A percentile compares a stretch with the other conserved stretches of the same genome.
Conservation (phyloP, 2,888 invertebrate species). For the Drosophila borealis region DNA sequence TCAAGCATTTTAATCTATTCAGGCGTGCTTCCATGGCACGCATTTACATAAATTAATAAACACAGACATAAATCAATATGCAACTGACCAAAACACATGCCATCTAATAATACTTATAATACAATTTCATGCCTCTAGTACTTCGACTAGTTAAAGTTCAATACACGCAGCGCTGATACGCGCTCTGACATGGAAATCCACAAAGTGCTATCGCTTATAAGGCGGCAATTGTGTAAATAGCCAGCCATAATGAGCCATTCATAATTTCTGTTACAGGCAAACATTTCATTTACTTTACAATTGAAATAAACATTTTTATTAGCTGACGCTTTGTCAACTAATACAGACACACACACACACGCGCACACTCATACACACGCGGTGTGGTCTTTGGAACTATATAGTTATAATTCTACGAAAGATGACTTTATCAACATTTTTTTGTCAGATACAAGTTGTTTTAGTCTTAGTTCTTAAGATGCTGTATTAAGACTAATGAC, state of each 20-base stretch:
- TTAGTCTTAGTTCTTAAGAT: no score
- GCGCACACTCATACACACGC: neutral
- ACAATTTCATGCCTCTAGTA: conserved; percentile 60
- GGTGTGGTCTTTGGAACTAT: neutral
- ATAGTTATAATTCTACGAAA: neutral
- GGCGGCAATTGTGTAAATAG: conserved; percentile 62
- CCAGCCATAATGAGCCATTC: conserved; percentile 55
- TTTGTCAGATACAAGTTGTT: neutral
- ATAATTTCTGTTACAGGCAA: conserved; percentile 56
- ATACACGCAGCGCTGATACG: conserved; percentile 29
- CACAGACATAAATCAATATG: conserved; percentile 50
- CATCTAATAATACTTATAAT: conserved; percentile 45
- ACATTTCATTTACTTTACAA: conserved; percentile 62
- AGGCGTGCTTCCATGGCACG: conserved; percentile 31
- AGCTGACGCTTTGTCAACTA: conserved; percentile 16
- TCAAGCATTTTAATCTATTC: conserved; percentile 11
- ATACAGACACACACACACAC: neutral
- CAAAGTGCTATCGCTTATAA: conserved; percentile 20
- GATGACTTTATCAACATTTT: neutral
- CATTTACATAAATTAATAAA: conserved; percentile 53
- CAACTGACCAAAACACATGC: conserved; percentile 16
- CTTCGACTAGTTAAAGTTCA: conserved; percentile 55
- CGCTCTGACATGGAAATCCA: conserved; percentile 10
- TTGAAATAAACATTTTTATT: conserved; percentile 47
- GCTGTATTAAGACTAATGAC: no score